Conservation (phyloP, 1,140 invertebrate species). For the Mya arenaria region DNA sequence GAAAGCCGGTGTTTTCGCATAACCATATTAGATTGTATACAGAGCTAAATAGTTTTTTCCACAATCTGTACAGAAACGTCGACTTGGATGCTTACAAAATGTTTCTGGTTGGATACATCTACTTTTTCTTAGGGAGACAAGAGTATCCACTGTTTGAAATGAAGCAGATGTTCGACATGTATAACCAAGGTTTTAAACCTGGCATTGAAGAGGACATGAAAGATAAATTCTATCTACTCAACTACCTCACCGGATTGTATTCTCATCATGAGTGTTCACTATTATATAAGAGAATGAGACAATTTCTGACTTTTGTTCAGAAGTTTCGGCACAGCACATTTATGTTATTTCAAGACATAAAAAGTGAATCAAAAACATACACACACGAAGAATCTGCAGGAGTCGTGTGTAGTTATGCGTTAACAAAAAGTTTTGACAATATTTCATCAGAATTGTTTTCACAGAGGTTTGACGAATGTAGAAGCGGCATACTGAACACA, state of each 20-base stretch:
- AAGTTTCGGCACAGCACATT: no score
- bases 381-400: not conserved
- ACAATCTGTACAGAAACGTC: not conserved
- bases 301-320: no score
- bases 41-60: not conserved
- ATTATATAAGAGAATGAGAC: no score
- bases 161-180: not conserved
- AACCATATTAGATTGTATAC: not conserved
- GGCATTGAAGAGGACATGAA: no score
- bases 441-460: not conserved
- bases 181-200: no score
- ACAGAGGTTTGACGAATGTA: not conserved
- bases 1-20: no score
- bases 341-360: no score
- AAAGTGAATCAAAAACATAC: conserved; percentile 1
- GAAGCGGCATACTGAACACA: not conserved
- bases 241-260: not conserved
- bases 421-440: not conserved
- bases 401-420: not conserved
- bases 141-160: not conserved
- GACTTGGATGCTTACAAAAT: not conserved
- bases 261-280: no score
- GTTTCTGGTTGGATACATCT: no score
- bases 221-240: not conserved
- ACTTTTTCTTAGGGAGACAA: not conserved